Evolutionary conservation across 2,888 invertebrate species (phyloP).

Genomic region (Rotaria sp.): DNA sequence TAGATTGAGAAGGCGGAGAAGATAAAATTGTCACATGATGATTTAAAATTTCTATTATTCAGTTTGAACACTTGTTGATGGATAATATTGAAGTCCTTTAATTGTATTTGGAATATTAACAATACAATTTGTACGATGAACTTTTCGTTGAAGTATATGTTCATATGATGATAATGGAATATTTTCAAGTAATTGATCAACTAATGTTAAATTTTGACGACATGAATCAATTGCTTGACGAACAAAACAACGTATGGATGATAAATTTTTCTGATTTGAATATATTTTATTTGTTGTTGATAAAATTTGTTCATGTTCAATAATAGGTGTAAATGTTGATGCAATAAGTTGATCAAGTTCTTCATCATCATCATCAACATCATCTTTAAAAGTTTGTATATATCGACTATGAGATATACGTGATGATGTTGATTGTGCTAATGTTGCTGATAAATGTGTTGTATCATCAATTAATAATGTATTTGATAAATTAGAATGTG

Average conservation of each 20-base stretch:
- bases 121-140: neutral
- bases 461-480: neutral
- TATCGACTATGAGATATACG: neutral
- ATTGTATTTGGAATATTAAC: neutral
- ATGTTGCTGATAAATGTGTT: neutral
- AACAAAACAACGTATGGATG: neutral
- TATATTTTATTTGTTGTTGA: no score
- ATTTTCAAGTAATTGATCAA: neutral
- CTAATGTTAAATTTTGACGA: neutral
- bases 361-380: neutral
- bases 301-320: no score
- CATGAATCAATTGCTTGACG: neutral
- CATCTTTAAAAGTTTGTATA: neutral
- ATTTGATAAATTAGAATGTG: neutral
- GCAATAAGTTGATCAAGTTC: no score
- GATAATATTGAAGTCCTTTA: neutral
- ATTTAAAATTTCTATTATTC: neutral
- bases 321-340: no score
- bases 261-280: neutral
- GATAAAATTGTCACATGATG: neutral
- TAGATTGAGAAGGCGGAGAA: neutral
- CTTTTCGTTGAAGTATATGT: neutral
- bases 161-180: neutral
- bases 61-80: constrained; percentile 4
- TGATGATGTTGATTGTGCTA: constrained; percentile 15